Base-by-base conservation (phyloP, 1,140 invertebrate genomes). In the Saccostrea echinata region DNA sequence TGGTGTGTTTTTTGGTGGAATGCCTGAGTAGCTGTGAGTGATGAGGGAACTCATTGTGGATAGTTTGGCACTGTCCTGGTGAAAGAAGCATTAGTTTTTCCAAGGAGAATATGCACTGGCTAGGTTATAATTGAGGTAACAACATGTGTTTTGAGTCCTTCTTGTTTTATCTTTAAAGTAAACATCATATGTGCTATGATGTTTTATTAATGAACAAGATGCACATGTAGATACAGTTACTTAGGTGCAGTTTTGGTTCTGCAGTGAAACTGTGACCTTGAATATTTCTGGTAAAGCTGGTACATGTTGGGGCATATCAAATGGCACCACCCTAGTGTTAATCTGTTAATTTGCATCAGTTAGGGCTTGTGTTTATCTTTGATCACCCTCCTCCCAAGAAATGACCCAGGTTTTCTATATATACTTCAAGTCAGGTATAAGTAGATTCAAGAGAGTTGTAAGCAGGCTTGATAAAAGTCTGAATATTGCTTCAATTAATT, bases 321-420 rank as follows among this genome's bases (percentile, higher is more conserved):
- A 16, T 71, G 68, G 68, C 30, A 71, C 68, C 24, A 30, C 68
- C 27, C 68, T 30, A 11, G 3, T 4, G 68, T 6, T 71, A 71
- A 71, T 71, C 27, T 71, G 68, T 71, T 30, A 27, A 71, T 71
- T 71, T 71, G 30, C 68, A 71, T 71, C 68, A 71, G 68, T 24
- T 12, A 13, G 9, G 6, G 27, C 27, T 30, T 71, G 6, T 71
- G 24, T 71, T 71, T 71, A 71, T 71, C 68, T 71, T 71, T 71
- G 68, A 71, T 27, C 68, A 30, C 30, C 27, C 68, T 33, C 68
- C 68, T 71, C 68, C 24, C 30, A 71, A 18, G 68, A 71, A 71
- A 71, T 71, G 68, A 71, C 68, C 68, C 68, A 71, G 68, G 68
- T 71, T 24, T 71, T 71, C 68, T 71, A 30, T 71, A 30, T 71